phyloP scores from a whole-genome alignment of 2,113 vertebrate genomes.

The Chlorodrepanis virens region DNA sequence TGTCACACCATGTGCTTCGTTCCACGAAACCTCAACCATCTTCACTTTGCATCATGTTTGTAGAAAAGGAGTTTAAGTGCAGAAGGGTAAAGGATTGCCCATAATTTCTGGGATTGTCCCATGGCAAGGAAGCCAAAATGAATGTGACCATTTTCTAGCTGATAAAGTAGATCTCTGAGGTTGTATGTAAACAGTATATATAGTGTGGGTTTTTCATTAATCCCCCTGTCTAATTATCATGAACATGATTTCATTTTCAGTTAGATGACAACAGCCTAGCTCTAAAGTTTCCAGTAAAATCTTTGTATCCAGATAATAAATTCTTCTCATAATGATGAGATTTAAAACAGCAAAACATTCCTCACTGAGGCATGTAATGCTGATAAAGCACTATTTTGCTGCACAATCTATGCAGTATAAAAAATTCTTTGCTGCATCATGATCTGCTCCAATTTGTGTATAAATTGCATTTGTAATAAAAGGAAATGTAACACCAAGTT shows the following conservation, averaged over 20 bases:
- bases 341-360: neutral
- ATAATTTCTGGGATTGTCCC: conserved; percentile 13
- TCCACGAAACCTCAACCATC: conserved; percentile 51
- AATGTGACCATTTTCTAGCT: neutral
- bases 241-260: conserved; percentile 34
- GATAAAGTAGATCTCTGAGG: neutral
- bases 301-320: neutral
- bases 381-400: conserved; percentile 34
- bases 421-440: conserved; percentile 27
- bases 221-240: conserved; percentile 20
- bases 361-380: neutral
- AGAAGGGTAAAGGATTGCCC: conserved; percentile 24
- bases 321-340: neutral
- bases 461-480: neutral
- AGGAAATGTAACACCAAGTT: conserved; percentile 8
- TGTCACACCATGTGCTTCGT: conserved; percentile 46
- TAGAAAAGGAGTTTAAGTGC: neutral
- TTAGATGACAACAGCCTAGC: neutral
- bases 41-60: conserved; percentile 44
- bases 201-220: neutral
- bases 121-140: neutral
- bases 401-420: neutral
- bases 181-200: neutral
- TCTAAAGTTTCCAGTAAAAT: conserved; percentile 11
- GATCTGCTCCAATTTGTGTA: neutral